These are phyloP conservation scores for Trogon melanurus DNA, from an alignment of 2,113 vertebrate genomes.

Conservation along the genomic window DNA sequence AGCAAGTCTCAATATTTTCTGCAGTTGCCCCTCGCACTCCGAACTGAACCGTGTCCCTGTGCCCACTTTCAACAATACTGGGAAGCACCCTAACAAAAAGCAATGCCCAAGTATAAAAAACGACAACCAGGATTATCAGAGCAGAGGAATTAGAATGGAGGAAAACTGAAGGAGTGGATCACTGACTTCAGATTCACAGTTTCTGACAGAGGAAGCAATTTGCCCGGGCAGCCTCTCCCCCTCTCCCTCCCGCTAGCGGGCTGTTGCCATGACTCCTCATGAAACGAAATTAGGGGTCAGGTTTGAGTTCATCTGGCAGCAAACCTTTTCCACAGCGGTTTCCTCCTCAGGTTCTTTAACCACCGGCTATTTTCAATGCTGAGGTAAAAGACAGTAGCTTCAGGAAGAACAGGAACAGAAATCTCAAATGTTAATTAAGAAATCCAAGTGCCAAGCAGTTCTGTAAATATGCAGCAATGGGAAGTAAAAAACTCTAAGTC, in stretches of 20 bases:
- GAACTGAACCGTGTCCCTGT: too few relatives aligned
- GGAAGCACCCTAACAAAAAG: too few relatives aligned
- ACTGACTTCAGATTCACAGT: neutral
- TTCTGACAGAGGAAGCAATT: neutral
- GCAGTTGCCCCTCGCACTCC: too few relatives aligned
- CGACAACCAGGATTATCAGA: too few relatives aligned
- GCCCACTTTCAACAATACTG: too few relatives aligned
- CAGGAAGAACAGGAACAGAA: neutral
- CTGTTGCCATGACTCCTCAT: constrained; percentile 60
- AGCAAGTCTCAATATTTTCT: too few relatives aligned
- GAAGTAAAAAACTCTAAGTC: neutral
- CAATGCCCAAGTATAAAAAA: too few relatives aligned
- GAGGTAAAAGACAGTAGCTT: neutral
- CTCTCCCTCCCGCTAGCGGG: neutral
- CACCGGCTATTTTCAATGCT: constrained; percentile 33
- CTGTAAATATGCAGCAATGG: neutral
- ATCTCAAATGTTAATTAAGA: neutral
- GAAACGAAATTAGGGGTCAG: constrained; percentile 48
- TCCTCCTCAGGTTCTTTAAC: constrained; percentile 16
- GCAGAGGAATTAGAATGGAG: neutral
- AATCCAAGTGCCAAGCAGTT: neutral
- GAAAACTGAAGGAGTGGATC: neutral
- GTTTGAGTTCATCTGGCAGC: constrained; percentile 54
- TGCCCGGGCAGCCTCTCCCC: neutral
- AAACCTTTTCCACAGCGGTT: constrained; percentile 13